phyloP scores from a whole-genome alignment of 2,113 vertebrate species.

The Colinus virginianus region DNA sequence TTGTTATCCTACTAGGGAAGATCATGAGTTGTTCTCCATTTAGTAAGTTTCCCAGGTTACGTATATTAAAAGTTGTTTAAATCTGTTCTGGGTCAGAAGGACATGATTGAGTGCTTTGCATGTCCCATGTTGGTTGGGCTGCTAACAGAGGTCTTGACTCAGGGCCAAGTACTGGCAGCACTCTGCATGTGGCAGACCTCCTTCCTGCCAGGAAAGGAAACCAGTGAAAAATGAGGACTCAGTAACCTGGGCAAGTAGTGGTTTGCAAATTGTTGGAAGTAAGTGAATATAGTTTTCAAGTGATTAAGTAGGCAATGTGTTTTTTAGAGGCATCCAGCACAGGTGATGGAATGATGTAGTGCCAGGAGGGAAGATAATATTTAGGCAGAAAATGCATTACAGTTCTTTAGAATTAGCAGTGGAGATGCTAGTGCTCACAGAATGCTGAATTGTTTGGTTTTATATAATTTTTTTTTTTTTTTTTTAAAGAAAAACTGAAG shows the following conservation, averaged over 20 bases:
- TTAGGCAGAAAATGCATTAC: not conserved
- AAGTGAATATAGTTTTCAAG: not conserved
- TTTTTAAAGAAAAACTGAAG: not conserved
- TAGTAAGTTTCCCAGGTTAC: accelerated
- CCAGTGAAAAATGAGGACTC: not conserved
- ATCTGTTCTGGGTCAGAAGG: not conserved
- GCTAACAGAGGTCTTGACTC: not conserved
- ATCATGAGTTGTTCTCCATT: not conserved
- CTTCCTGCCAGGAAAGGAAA: not conserved
- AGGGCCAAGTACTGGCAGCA: not conserved
- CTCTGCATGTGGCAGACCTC: not conserved
- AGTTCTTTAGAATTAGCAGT: not conserved
- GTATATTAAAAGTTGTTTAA: not conserved
- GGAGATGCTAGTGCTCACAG: accelerated
- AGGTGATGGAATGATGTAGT: not conserved
- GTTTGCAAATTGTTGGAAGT: not conserved
- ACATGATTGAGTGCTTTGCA: not conserved
- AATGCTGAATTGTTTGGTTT: not conserved
- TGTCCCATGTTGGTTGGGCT: not conserved
- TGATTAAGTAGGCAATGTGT: not conserved
- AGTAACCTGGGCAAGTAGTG: too few species aligned
- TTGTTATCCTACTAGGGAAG: not conserved
- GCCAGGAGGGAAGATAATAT: not conserved
- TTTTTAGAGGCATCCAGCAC: not conserved
- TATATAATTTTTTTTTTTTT: not conserved